Evolutionary conservation across 2,113 vertebrate genomes (phyloP), one percentile per base, ranked within the genome.

Genomic region (Podiceps cristatus): DNA sequence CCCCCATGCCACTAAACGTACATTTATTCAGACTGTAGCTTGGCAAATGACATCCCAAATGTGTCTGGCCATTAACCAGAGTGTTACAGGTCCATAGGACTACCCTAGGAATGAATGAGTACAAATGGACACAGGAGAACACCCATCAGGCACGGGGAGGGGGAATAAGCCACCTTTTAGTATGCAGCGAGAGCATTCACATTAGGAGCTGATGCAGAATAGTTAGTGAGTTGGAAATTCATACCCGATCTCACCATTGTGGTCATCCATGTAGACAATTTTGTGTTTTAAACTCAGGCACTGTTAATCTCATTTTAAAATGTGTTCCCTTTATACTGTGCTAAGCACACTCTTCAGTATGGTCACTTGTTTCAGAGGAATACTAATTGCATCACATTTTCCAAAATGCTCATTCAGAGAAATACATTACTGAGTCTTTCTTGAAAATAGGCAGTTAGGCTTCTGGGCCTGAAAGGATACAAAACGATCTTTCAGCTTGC

Each of bases 401-500:
- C 75, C 35, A 94, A 85, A 96, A 96, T 91, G 87, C 37, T 77
- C 74, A 75, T 90, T 97, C 83, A 94, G 83, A 92, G 92, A 82
- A 93, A 75, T 64, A 80, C 72, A 91, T 92, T 90, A 78, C 66
- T 50, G 47, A 85, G 58, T 31, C 55, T 50, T 95, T 87, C 87
- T 87, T 93, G 74, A 95, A 97, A 94, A 93, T 24, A 90, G 88
- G 62, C 92, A 86, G 93, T 96, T 98, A 94, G 80, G 11, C 69
- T 94, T 89, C 88, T 93, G 67, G 72, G 64, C 49, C 81, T 64
- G 88, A 86, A 69, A 97, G 69, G 88, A 85, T 77, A 87, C 88
- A 96, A 85, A 74, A 87, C 1, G 1, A 69, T 86, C 92, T 90
- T 95, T 97, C 77, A 93, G 82, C 37, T 88, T 93, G 94, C 27